phyloP scores from a whole-genome alignment of 2,113 vertebrate genomes.

The Nycticebus coucang region DNA sequence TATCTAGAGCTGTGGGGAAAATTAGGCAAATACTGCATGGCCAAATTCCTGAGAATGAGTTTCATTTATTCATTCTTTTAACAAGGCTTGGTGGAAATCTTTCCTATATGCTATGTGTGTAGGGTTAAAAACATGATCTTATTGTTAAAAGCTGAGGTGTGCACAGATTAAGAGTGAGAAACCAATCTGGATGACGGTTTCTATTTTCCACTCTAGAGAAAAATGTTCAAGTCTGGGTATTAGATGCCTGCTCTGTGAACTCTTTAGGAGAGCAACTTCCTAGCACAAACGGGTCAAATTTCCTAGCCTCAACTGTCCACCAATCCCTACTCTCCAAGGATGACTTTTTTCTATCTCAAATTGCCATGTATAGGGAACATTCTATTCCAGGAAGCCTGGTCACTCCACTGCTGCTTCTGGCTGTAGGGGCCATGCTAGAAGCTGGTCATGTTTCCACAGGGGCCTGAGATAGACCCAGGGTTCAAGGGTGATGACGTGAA shows the following conservation, averaged over 20 bases:
- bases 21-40: neutral
- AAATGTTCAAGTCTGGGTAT: neutral
- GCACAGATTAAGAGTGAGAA: neutral
- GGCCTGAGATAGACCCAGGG: neutral
- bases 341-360: neutral
- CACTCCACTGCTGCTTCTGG: neutral
- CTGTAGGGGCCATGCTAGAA: neutral
- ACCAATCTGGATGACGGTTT: neutral
- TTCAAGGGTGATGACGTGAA: rapidly evolving
- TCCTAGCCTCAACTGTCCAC: neutral
- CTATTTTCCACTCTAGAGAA: neutral
- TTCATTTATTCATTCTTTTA: neutral
- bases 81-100: neutral
- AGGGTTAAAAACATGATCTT: neutral
- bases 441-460: neutral
- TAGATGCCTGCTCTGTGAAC: neutral
- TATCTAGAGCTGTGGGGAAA: neutral
- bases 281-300: neutral
- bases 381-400: neutral
- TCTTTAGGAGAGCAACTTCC: neutral
- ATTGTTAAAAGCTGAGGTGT: neutral
- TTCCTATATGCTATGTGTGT: neutral
- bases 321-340: neutral
- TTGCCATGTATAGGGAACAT: neutral
- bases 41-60: neutral